Evolutionary conservation across 2,113 vertebrate species (phyloP).

Genomic region (Thinocorus orbignyianus): DNA sequence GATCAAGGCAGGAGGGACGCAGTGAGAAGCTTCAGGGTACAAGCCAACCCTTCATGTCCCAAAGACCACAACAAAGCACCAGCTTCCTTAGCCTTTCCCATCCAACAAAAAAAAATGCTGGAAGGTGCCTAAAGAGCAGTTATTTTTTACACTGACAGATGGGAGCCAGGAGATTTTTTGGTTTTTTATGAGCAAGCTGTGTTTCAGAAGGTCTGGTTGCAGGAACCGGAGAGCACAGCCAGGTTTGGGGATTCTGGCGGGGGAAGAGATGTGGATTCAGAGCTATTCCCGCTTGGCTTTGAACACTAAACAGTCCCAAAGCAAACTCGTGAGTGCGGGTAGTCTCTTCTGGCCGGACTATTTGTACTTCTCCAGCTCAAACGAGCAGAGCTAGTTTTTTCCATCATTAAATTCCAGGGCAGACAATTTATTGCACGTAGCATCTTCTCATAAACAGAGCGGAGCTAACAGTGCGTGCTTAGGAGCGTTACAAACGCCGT

Average conservation of each 20-base stretch:
- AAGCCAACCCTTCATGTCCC: neutral
- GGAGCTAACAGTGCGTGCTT: neutral
- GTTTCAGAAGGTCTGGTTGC: neutral
- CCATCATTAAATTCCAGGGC: constrained; percentile 58
- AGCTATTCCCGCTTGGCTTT: neutral
- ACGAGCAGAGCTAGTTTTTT: constrained; percentile 42
- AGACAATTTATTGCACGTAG: constrained; percentile 35
- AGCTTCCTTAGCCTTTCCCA: neutral
- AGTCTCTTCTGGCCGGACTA: constrained; percentile 44
- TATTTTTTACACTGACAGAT: neutral
- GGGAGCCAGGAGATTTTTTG: neutral
- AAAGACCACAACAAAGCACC: neutral
- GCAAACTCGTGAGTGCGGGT: neutral
- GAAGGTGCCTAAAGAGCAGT: neutral
- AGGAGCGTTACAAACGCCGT: neutral
- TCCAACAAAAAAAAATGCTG: neutral
- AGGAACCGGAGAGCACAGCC: neutral
- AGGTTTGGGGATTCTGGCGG: neutral
- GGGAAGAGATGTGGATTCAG: neutral
- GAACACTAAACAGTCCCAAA: constrained; percentile 10
- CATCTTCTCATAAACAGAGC: constrained; percentile 11
- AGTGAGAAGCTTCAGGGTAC: neutral
- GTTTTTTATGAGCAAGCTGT: neutral
- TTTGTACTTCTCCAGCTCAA: constrained; percentile 48
- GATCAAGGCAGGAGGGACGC: neutral